Conservation (phyloP, 2,797 vertebrate species). For the Numenius phaeopus region DNA sequence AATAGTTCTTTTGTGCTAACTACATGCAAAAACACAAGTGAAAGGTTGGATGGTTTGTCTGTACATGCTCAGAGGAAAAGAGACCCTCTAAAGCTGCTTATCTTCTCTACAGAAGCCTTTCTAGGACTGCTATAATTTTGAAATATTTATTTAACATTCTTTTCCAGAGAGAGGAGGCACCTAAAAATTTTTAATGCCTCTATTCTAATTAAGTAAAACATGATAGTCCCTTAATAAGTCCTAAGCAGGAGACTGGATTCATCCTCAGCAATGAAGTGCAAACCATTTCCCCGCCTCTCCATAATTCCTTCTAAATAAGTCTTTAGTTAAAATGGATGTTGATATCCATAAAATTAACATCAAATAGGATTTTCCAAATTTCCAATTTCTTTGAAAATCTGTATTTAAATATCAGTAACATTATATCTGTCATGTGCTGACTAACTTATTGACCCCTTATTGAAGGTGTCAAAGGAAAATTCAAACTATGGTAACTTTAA, state of each 20-base stretch:
- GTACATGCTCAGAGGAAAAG: not conserved
- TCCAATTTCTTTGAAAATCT: not conserved
- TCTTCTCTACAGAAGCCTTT: not conserved
- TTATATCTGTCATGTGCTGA: not conserved
- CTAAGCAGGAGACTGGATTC: not conserved
- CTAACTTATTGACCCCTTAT: not conserved
- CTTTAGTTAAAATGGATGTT: not conserved
- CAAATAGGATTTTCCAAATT: not conserved
- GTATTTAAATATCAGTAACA: not conserved
- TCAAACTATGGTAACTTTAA: not conserved
- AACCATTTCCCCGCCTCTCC: not conserved
- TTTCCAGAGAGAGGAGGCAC: not conserved
- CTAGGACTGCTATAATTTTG: not conserved
- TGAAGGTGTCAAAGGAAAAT: not conserved
- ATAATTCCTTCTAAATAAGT: not conserved
- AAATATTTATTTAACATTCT: not conserved
- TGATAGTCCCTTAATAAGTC: not conserved
- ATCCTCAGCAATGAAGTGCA: not conserved
- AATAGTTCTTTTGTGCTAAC: not conserved
- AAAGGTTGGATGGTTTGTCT: not conserved
- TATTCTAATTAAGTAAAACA: not conserved
- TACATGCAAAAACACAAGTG: not conserved
- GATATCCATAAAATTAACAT: not conserved
- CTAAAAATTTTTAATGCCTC: not conserved
- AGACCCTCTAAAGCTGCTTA: not conserved